Base-by-base conservation (phyloP, 2,888 invertebrate genomes). In the Tetrapedia diversipes region DNA sequence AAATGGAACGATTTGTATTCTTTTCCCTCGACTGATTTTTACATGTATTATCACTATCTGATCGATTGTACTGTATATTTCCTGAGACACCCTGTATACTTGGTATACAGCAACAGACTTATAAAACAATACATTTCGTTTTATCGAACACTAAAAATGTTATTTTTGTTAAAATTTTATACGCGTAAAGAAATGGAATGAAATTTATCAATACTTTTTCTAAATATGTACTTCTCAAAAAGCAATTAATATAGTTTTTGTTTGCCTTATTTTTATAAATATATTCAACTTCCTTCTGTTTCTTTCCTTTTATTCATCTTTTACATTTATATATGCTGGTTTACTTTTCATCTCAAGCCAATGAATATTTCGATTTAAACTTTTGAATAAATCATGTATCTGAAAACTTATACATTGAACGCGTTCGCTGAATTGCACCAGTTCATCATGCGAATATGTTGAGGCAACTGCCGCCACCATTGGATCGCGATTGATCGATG, bases 311-410 rank as follows among this genome's bases (percentile, higher is more conserved):
- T 22, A 11, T 22, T 47, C 29, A 7, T 6, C n/a, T 37, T 43
- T 39, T 2, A 39, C 45, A 41, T 54, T 61, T 45, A 45, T 56
- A n/a, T 68, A 69, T 49, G 7, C 29, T 19, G 39, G 29, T 16
- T 29, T 41, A 27, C 22, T 54, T 49, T 14, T n/a, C 22, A 53
- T 75, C 60, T 60, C 6, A 3, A 51, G 47, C 19, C 39, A 29
- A 43, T 68, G 74, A 63, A 65, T 78, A 78, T 71, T 54, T 60
- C n/a, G n/a, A 39, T 22, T 53, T 39, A 45, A 43, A 19, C 79
- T 67, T 16, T 47, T 66, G 83, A 81, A 83, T 83, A 79, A 77
- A 81, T 81, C 79, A 81, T 81, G 51, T 71, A 57, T 32, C 59
- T 32, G 69, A 65, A n/a, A 65, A 77, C 51, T 54, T 66, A 51